phyloP scores from a whole-genome alignment of 37 sponge, comb jelly and placozoan genomes.

The Ianthella basta region DNA sequence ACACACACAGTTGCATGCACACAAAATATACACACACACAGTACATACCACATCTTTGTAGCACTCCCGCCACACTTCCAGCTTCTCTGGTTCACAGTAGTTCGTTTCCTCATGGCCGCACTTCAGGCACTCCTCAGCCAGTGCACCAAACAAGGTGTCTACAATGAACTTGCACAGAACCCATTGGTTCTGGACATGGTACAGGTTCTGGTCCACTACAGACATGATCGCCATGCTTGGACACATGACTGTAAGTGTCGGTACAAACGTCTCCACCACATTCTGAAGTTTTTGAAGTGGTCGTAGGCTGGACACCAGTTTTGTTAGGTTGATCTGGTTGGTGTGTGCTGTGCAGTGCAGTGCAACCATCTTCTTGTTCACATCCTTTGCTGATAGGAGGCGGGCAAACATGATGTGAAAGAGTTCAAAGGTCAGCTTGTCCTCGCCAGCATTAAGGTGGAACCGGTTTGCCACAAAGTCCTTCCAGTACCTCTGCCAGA shows the following conservation, averaged over 20 bases:
- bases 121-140: slow-evolving; percentile 36
- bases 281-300: slow-evolving; percentile 47
- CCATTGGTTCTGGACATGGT: slow-evolving; percentile 27
- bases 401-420: slow-evolving; percentile 44
- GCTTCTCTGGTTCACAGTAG: slow-evolving; percentile 18
- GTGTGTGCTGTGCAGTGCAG: slow-evolving; percentile 65
- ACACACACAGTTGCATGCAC: too few relatives aligned
- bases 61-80: slow-evolving; percentile 54
- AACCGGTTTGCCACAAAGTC: slow-evolving; percentile 64
- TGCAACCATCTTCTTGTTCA: slow-evolving; percentile 24
- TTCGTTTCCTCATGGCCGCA: neutral
- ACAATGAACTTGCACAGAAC: slow-evolving; percentile 54
- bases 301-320: slow-evolving; percentile 58
- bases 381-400: slow-evolving; percentile 30
- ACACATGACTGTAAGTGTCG: neutral
- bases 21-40: too few relatives aligned
- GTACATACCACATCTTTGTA: slow-evolving; percentile 52
- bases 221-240: neutral
- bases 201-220: neutral
- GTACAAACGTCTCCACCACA: neutral
- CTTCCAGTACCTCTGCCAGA: slow-evolving; percentile 65
- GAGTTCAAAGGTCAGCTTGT: slow-evolving; percentile 33
- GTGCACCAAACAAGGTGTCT: slow-evolving; percentile 57
- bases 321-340: slow-evolving; percentile 72
- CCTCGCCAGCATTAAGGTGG: slow-evolving; percentile 42